phyloP scores from a whole-genome alignment of 2,113 vertebrate species.

The Cacatua alba region DNA sequence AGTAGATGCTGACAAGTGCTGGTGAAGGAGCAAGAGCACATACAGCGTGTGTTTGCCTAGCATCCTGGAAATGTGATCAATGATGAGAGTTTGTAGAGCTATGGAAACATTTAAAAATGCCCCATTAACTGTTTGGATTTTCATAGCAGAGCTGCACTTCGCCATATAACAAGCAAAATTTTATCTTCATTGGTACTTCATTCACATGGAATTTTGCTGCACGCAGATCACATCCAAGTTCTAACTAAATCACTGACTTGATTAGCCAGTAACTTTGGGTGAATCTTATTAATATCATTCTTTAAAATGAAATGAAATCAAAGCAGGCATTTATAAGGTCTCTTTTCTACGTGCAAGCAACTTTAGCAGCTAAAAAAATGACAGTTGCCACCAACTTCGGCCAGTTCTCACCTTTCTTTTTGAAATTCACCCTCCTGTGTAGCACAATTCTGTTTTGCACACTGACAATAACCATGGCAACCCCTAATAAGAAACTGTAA shows the following conservation, averaged over 20 bases:
- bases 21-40: background rate
- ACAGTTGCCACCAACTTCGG: background rate
- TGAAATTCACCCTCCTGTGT: background rate
- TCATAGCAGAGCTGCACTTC: background rate
- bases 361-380: background rate
- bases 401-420: background rate
- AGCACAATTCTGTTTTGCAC: background rate
- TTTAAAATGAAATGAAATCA: background rate
- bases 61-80: background rate
- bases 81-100: background rate
- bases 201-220: background rate
- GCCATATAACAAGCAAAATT: accelerated
- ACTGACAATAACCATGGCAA: background rate
- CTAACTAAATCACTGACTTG: background rate
- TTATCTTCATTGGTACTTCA: background rate
- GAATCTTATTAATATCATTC: background rate
- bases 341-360: background rate
- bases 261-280: background rate
- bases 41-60: background rate
- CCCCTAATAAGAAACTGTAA: background rate
- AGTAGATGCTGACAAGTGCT: background rate
- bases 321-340: background rate
- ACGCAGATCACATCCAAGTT: background rate
- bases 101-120: background rate
- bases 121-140: background rate